These are phyloP conservation scores for Homarus americanus DNA, from an alignment of 1,140 invertebrate genomes.

Conservation along the genomic window DNA sequence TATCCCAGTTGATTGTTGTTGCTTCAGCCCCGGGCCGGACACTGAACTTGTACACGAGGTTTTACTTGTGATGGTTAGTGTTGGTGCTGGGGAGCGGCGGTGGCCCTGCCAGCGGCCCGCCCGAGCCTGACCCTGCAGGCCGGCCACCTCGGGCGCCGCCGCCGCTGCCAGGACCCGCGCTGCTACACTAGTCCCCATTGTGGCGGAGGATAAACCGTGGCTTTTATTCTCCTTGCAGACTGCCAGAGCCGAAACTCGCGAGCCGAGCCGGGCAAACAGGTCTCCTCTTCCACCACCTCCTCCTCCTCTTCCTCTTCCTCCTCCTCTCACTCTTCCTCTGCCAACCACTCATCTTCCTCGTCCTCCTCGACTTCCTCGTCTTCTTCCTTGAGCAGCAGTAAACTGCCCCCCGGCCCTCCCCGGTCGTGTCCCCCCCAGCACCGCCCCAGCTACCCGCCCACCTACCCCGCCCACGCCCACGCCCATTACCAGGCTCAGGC, in stretches of 20 bases:
- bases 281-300: slow-evolving; percentile 64
- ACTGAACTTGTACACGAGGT: slow-evolving; percentile 34
- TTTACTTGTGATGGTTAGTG: slow-evolving; percentile 35
- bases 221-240: slow-evolving; percentile 75
- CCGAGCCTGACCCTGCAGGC: slow-evolving; percentile 9
- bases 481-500: slow-evolving; percentile 71
- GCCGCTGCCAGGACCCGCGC: slow-evolving; percentile 3
- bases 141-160: no score
- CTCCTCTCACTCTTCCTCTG: slow-evolving; percentile 30
- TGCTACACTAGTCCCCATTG: slow-evolving; percentile 40
- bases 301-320: slow-evolving; percentile 57
- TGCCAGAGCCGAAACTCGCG: slow-evolving; percentile 75
- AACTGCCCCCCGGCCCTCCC: slow-evolving; percentile 54
- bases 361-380: slow-evolving; percentile 66
- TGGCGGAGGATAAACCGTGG: slow-evolving; percentile 64
- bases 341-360: slow-evolving; percentile 47
- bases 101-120: background rate
- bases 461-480: slow-evolving; percentile 57
- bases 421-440: slow-evolving; percentile 62
- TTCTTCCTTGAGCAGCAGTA: slow-evolving; percentile 66
- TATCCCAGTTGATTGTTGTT: slow-evolving; percentile 39
- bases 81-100: slow-evolving; percentile 7
- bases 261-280: slow-evolving; percentile 71
- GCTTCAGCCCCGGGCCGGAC: slow-evolving; percentile 25
- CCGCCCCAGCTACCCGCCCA: slow-evolving; percentile 70